These are phyloP conservation scores for Sarcophaga subvicina DNA, from an alignment of 2,888 invertebrate species.

Conservation along the genomic window DNA sequence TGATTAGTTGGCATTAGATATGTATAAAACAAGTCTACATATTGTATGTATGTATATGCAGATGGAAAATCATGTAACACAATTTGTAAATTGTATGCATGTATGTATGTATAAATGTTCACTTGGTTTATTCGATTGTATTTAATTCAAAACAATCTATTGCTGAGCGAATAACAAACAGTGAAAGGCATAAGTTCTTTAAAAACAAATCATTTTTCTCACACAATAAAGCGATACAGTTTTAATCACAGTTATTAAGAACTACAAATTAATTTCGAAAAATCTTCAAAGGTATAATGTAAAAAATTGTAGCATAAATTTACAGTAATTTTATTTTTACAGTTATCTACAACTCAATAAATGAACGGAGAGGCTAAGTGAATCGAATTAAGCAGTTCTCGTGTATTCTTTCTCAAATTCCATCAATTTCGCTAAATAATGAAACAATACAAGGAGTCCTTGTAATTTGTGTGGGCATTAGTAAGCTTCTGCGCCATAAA, in stretches of 20 bases:
- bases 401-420: no score
- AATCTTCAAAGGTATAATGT: no score
- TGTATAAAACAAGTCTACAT: not conserved
- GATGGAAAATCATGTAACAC: slow-evolving; percentile 16
- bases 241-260: not conserved
- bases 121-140: not conserved
- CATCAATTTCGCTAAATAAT: no score
- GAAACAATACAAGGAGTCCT: no score
- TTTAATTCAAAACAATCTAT: not conserved
- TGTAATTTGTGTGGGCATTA: no score
- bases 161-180: not conserved
- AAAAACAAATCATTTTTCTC: not conserved
- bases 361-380: no score
- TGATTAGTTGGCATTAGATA: slow-evolving; percentile 12
- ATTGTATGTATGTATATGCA: slow-evolving; percentile 1
- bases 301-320: no score
- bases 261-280: not conserved
- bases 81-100: not conserved
- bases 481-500: no score
- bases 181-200: not conserved
- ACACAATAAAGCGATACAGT: not conserved
- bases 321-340: no score
- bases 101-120: not conserved
- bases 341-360: no score
- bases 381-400: no score